A percentile compares a stretch with the other conserved stretches of the same genome.
Evolutionary conservation across 2,797 vertebrate genomes (phyloP).

Genomic region (Cyclopterus lumpus): DNA sequence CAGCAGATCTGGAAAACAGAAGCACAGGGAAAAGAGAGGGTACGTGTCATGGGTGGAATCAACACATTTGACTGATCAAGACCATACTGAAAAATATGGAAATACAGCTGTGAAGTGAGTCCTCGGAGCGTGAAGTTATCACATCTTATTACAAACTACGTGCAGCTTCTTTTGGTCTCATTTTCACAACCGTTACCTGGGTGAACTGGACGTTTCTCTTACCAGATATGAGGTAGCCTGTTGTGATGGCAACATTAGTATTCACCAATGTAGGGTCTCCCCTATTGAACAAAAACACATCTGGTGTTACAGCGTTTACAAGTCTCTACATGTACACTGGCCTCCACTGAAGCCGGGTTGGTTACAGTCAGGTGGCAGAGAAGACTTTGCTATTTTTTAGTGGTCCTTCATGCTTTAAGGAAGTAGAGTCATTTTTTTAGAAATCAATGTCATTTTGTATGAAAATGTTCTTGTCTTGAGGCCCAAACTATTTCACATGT

Average conservation of each 20-base stretch:
- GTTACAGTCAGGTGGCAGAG: neutral
- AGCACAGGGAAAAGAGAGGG: conserved; percentile 39
- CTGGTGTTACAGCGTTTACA: neutral
- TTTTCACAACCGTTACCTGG: neutral
- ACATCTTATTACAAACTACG: neutral
- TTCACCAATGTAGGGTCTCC: conserved; percentile 92
- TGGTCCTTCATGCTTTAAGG: neutral
- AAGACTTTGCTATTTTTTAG: neutral
- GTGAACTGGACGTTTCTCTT: conserved; percentile 61
- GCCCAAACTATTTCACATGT: neutral
- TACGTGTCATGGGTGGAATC: conserved; percentile 14
- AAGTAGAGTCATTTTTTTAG: neutral
- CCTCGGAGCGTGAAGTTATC: neutral
- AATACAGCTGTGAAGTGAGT: neutral
- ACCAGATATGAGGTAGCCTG: conserved; percentile 99
- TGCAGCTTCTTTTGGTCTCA: neutral
- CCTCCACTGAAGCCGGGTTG: neutral
- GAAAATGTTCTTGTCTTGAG: neutral
- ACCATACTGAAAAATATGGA: neutral
- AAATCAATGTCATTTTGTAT: neutral
- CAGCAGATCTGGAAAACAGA: conserved; percentile 90
- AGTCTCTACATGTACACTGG: neutral
- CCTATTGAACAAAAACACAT: conserved; percentile 80
- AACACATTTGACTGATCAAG: neutral
- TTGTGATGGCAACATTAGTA: conserved; percentile 94